Percentiles rank a stretch among this genome's conserved stretches.
Conservation (phyloP, 1,140 invertebrate genomes). For the Atopsyche davidsoni region DNA sequence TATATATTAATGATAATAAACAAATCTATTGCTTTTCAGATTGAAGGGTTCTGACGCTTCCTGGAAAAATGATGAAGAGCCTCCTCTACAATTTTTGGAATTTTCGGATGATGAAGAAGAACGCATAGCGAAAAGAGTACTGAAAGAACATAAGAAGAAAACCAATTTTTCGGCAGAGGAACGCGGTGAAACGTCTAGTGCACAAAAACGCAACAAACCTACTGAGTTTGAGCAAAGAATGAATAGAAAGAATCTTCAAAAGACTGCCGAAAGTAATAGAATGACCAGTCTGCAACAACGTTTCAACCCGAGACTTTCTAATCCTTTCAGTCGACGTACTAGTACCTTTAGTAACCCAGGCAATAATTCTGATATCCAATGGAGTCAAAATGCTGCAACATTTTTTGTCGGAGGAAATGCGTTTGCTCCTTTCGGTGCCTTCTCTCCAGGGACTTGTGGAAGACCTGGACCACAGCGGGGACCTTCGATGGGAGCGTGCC, state of each 20-base stretch:
- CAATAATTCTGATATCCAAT: neutral
- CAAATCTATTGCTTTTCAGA: constrained; percentile 43
- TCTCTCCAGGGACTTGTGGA: too few species aligned
- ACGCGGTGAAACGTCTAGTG: constrained; percentile 35
- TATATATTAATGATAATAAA: constrained; percentile 10
- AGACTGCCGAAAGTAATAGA: constrained; percentile 21
- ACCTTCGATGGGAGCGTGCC: too few species aligned
- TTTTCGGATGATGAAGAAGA: constrained; percentile 90
- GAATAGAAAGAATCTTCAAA: constrained; percentile 25
- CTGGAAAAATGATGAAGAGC: constrained; percentile 77
- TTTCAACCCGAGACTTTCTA: neutral
- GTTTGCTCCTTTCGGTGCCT: too few species aligned
- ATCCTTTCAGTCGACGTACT: neutral
- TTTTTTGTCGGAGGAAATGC: too few species aligned
- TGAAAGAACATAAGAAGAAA: constrained; percentile 36
- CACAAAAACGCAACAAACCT: constrained; percentile 16
- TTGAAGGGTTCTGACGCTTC: constrained; percentile 75
- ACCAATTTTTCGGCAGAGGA: constrained; percentile 30
- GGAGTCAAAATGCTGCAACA: too few species aligned
- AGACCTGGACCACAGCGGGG: too few species aligned
- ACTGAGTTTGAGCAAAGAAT: constrained; percentile 25
- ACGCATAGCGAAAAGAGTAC: constrained; percentile 43
- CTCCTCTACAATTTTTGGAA: constrained; percentile 62
- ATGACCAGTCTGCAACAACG: constrained; percentile 1
- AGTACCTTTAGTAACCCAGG: neutral